These are phyloP conservation scores for Stomatorhinus walkeri DNA, from an alignment of 2,797 vertebrate species.

Conservation along the genomic window DNA sequence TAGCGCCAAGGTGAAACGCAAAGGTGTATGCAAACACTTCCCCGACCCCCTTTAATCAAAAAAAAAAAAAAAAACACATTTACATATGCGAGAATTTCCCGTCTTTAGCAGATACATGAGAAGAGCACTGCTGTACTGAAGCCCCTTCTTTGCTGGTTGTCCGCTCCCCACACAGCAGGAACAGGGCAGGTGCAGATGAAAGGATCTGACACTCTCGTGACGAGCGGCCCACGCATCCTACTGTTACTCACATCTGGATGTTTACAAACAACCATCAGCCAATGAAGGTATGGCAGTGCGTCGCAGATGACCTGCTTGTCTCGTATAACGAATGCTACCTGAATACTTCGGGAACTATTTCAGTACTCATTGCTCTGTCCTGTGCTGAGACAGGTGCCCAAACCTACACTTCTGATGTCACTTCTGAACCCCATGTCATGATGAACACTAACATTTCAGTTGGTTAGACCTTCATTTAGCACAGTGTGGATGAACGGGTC, in stretches of 20 bases:
- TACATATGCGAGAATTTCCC: conserved; percentile 5
- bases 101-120: not conserved
- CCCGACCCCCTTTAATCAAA: not conserved
- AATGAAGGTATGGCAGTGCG: not conserved
- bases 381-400: not conserved
- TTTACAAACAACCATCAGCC: not conserved
- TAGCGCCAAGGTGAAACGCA: conserved; percentile 11
- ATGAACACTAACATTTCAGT: not conserved
- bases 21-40: not conserved
- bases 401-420: not conserved
- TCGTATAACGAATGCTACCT: not conserved
- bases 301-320: not conserved
- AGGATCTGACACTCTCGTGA: not conserved
- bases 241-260: not conserved
- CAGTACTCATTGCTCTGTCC: not conserved
- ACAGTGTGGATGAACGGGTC: not conserved
- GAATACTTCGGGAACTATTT: not conserved
- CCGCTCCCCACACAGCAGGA: not conserved
- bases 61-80: not conserved
- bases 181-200: not conserved
- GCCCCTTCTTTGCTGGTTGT: not conserved
- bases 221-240: not conserved
- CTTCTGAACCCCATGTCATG: not conserved
- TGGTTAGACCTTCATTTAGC: not conserved
- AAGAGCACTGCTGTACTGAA: not conserved